Percentiles rank a stretch among this genome's conserved stretches.
These are phyloP conservation scores for Sminthurides bifidus DNA, from an alignment of 1,140 invertebrate genomes.

Conservation along the genomic window DNA sequence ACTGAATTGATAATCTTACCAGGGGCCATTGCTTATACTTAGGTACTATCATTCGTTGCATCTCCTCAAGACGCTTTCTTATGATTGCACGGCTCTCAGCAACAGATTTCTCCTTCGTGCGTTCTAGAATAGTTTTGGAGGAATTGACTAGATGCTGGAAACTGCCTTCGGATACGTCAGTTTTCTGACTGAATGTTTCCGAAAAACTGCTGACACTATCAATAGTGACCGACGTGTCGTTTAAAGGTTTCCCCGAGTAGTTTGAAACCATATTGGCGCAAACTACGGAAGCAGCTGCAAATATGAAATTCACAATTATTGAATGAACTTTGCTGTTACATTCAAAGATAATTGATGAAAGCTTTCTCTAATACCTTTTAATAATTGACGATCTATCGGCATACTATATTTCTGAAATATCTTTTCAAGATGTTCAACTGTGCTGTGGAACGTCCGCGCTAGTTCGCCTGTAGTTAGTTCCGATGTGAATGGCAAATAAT, in stretches of 20 bases:
- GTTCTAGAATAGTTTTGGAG: constrained; percentile 9
- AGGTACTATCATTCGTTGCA: constrained; percentile 14
- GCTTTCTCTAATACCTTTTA: constrained; percentile 3
- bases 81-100: constrained; percentile 13
- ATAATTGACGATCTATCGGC: constrained; percentile 10
- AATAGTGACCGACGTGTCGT: background rate
- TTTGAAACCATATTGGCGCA: constrained; percentile 12
- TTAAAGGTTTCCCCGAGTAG: constrained; percentile 5
- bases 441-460: constrained; percentile 3
- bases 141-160: background rate
- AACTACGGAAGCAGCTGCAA: constrained; percentile 14
- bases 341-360: background rate
- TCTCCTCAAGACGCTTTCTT: constrained; percentile 9
- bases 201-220: background rate
- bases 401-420: constrained; percentile 20
- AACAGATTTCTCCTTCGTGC: constrained; percentile 13
- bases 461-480: constrained; percentile 14
- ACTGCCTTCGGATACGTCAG: background rate
- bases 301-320: background rate
- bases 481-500: constrained; percentile 21
- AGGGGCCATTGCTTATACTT: constrained; percentile 18
- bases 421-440: constrained; percentile 7
- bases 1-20: too few relatives aligned
- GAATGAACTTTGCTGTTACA: background rate
- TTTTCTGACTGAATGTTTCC: constrained; percentile 1